These are phyloP conservation scores for Hetaerina americana DNA, from an alignment of 1,140 invertebrate species.

Conservation along the genomic window DNA sequence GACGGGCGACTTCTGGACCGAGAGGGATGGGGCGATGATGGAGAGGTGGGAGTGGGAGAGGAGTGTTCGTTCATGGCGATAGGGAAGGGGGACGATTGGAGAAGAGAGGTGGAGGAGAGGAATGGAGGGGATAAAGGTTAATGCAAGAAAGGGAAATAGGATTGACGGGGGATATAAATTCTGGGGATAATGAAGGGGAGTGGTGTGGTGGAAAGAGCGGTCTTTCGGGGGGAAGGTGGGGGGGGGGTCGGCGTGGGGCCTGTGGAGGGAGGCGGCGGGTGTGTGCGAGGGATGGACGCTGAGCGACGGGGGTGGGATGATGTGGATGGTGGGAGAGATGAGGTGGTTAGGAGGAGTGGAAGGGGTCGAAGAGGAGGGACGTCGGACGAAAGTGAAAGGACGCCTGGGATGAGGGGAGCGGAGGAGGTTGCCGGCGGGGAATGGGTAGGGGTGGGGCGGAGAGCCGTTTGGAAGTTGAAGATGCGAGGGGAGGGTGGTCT, in stretches of 20 bases:
- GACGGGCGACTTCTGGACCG: no score
- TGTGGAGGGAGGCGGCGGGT: background rate
- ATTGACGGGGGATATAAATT: background rate
- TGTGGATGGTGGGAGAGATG: background rate
- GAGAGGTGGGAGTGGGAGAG: no score
- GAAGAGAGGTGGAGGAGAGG: no score
- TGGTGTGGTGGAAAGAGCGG: background rate
- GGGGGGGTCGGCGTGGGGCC: background rate
- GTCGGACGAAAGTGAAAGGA: background rate
- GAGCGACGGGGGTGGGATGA: background rate
- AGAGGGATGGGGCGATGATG: no score
- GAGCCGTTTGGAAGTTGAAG: no score
- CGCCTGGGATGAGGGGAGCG: background rate
- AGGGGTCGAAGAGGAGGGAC: background rate
- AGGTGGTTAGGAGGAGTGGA: background rate
- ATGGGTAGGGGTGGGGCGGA: no score
- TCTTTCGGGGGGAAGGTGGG: background rate
- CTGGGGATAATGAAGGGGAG: background rate
- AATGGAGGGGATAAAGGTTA: background rate
- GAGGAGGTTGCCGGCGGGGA: background rate
- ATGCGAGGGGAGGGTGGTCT: background rate
- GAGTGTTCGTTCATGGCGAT: no score
- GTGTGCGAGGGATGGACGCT: background rate
- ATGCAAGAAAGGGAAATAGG: background rate
- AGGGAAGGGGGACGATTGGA: no score